Percentiles rank a stretch among this genome's conserved stretches.
phyloP scores from a whole-genome alignment of 2,797 vertebrate genomes.

The Hemibagrus guttatus region DNA sequence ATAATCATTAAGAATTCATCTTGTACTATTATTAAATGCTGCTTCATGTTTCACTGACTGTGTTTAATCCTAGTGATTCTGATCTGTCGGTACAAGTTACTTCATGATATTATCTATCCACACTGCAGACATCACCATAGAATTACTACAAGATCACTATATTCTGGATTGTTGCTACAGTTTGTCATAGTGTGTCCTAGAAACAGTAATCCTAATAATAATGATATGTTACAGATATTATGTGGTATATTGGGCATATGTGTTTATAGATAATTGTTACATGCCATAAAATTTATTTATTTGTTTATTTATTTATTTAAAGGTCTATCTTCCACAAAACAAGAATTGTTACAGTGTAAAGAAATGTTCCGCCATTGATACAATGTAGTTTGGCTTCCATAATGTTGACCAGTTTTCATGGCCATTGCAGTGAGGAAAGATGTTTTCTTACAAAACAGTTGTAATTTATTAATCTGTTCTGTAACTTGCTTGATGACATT shows the following conservation, averaged over 20 bases:
- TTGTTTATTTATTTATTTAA: neutral
- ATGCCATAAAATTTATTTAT: neutral
- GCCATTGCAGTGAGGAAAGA: neutral
- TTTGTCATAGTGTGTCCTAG: neutral
- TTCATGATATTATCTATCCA: neutral
- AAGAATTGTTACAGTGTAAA: neutral
- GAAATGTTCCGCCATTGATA: neutral
- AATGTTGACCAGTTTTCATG: neutral
- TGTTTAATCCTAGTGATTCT: neutral
- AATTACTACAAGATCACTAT: neutral
- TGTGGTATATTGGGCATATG: too few relatives aligned
- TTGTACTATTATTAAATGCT: neutral
- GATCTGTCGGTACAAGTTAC: neutral
- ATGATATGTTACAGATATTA: neutral
- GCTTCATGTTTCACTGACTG: neutral
- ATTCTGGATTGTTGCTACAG: neutral
- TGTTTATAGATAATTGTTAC: neutral
- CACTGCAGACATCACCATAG: neutral
- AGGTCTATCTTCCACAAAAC: neutral
- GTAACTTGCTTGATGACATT: neutral
- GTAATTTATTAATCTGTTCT: neutral
- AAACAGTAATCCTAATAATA: neutral
- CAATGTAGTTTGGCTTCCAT: neutral
- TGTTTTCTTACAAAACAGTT: neutral
- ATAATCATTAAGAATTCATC: neutral